A percentile compares a stretch with the other conserved stretches of the same genome.
Conservation (phyloP, 2,113 vertebrate genomes). For the Formicarius rufipectus region DNA sequence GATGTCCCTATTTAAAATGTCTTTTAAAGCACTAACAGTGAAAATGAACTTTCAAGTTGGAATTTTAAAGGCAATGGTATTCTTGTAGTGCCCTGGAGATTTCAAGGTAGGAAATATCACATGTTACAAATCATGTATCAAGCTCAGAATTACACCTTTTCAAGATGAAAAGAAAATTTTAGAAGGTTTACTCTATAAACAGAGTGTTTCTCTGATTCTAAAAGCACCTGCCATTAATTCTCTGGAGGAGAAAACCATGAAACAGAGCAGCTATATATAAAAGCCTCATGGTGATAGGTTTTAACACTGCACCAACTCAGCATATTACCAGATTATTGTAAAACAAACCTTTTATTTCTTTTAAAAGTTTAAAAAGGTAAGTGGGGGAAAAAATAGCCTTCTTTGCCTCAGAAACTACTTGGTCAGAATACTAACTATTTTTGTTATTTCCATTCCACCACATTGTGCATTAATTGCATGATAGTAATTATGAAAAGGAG, state of each 20-base stretch:
- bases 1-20: background rate
- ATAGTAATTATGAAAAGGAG: background rate
- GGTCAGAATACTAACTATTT: background rate
- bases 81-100: background rate
- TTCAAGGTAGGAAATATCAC: background rate
- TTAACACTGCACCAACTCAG: background rate
- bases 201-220: background rate
- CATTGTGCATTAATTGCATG: background rate
- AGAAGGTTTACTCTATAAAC: background rate
- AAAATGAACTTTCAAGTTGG: background rate
- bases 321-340: background rate
- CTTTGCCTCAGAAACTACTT: background rate
- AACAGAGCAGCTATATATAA: background rate
- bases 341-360: background rate
- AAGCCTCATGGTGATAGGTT: background rate
- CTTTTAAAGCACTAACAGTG: background rate
- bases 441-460: background rate
- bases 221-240: conserved; percentile 2
- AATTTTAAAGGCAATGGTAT: conserved; percentile 15
- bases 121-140: conserved; percentile 6
- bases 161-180: background rate
- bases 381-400: background rate
- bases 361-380: background rate
- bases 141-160: background rate
- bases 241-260: background rate